phyloP scores from a whole-genome alignment of 2,113 vertebrate genomes.

The Lathamus discolor region DNA sequence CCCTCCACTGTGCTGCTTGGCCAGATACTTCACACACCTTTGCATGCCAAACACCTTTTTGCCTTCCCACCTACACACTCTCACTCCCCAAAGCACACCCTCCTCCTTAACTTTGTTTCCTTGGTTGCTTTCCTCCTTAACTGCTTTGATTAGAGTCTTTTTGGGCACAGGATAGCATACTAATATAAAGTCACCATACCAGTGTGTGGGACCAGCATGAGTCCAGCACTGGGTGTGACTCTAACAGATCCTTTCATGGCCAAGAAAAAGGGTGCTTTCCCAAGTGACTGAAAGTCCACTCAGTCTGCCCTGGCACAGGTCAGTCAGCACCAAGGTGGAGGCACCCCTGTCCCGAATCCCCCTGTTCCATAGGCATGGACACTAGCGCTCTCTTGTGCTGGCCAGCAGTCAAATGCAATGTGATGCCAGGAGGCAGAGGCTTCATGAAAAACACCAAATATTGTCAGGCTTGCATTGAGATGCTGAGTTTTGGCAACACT shows the following conservation, averaged over 20 bases:
- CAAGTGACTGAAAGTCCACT: not conserved
- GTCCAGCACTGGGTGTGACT: not conserved
- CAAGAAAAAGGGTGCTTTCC: not conserved
- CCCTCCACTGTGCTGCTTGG: not conserved
- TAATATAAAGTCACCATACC: no score
- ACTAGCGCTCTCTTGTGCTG: not conserved
- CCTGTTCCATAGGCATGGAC: fast-evolving
- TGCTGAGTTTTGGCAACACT: not conserved
- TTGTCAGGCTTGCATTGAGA: not conserved
- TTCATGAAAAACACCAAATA: not conserved
- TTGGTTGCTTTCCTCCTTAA: not conserved
- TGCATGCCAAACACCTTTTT: not conserved
- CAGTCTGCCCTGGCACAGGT: not conserved
- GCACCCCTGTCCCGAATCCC: fast-evolving
- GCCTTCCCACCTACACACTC: not conserved
- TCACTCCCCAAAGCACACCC: not conserved
- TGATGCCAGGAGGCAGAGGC: not conserved
- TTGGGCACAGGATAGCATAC: not conserved
- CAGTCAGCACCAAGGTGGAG: not conserved
- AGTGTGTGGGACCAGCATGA: fast-evolving
- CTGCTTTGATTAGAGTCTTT: not conserved
- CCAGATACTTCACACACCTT: not conserved
- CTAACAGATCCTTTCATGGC: not conserved
- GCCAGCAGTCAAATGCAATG: not conserved
- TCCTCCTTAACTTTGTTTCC: no score